Evolutionary conservation across 2,113 vertebrate species (phyloP), one percentile per base, ranked within the genome.

Genomic region (Xenopus laevis): DNA sequence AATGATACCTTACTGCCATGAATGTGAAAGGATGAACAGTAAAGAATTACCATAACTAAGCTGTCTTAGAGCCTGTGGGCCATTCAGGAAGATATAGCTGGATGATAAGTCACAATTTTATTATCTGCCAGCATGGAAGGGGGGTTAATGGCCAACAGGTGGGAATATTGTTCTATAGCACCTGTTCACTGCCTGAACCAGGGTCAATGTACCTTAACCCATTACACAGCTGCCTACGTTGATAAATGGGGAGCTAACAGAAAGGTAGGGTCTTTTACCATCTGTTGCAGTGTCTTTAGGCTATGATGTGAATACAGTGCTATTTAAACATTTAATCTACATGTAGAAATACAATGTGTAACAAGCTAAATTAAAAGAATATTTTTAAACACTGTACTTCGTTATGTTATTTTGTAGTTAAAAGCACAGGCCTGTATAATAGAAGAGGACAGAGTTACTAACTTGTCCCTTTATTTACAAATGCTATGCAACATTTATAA

Each of bases 191-290:
- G 17, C 53, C 8, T 55, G 53, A 55, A 55, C 17, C 15, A n/a
- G 16, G 53, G 53, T 55, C 53, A 55, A n/a, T n/a, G 17, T 55
- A 55, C 53, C 53, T 55, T 55, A 55, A 55, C 53, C 53, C 53
- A 55, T 55, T n/a, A 16, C 16, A 55, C 53, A 55, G 53, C 53
- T 55, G 53, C 53, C 53, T 55, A n/a, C 15, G 11, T 55, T n/a
- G 53, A 55, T 55, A 55, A 55, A 55, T 55, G 53, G 17, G n/a
- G 15, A 55, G 7, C 3, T 18, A n/a, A 55, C 16, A 55, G 53
- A 16, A 55, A 55, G 17, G 53, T 1, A 55, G 53, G 15, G 17
- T 8, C 16, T n/a, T n/a, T n/a, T 55, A 16, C 53, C 53, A 55
- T 55, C 53, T 55, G 53, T 55, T 55, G 15, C 53, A n/a, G 17